Evolutionary conservation across 2,797 vertebrate genomes (phyloP).

Genomic region (Labeo calbasu): DNA sequence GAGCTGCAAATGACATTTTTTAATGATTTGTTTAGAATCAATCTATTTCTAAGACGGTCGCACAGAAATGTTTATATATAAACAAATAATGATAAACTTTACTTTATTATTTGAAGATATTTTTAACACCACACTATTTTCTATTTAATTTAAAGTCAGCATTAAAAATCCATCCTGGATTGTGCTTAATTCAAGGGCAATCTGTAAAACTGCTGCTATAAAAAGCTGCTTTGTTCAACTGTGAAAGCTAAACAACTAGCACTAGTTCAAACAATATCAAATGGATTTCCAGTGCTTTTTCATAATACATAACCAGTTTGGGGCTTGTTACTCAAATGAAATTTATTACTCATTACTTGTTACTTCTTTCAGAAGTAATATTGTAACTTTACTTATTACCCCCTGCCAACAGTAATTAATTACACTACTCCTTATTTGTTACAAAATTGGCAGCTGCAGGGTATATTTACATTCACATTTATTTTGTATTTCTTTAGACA

Average conservation of each 20-base stretch:
- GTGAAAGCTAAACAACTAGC: too few relatives aligned
- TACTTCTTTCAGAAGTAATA: background rate
- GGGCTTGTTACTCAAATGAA: background rate
- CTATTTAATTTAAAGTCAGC: background rate
- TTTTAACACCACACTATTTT: background rate
- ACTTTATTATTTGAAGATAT: background rate
- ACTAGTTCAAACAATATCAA: too few relatives aligned
- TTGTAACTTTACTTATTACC: background rate
- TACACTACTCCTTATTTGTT: background rate
- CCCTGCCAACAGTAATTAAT: background rate
- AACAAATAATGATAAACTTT: background rate
- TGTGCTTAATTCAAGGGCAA: background rate
- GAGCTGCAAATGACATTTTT: constrained; percentile 38
- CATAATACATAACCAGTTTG: background rate
- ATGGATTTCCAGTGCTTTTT: too few relatives aligned
- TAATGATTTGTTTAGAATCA: constrained; percentile 43
- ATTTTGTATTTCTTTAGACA: too few relatives aligned
- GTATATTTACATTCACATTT: too few relatives aligned
- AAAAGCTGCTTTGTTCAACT: background rate
- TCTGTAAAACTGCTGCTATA: background rate
- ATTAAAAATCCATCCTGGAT: background rate
- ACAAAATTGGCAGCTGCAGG: background rate
- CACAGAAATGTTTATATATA: background rate
- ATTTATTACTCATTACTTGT: too few relatives aligned
- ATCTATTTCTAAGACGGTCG: background rate